phyloP scores from a whole-genome alignment of 2,888 invertebrate genomes.

The Acronicta leporina region DNA sequence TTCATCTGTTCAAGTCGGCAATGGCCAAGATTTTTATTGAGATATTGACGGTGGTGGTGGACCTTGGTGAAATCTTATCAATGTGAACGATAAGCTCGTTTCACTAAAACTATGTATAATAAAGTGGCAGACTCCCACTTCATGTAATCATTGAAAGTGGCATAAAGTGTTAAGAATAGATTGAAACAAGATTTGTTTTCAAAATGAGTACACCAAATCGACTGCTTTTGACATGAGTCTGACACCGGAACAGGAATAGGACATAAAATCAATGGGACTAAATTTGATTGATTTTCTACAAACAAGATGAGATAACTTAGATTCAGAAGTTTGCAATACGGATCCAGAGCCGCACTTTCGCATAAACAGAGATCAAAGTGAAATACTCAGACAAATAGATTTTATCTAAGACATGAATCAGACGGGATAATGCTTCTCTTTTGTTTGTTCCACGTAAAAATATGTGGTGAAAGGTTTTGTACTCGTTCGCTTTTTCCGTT shows the following conservation, averaged over 20 bases:
- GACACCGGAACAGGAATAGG: slow-evolving; percentile 8
- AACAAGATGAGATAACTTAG: slow-evolving; percentile 45
- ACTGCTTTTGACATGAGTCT: neutral
- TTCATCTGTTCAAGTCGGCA: too few relatives aligned
- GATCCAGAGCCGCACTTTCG: slow-evolving; percentile 47
- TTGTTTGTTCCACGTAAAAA: slow-evolving; percentile 63
- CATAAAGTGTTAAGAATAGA: too few relatives aligned
- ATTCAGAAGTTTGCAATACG: slow-evolving; percentile 48
- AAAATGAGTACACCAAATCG: neutral
- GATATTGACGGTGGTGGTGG: too few relatives aligned
- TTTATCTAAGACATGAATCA: slow-evolving; percentile 65
- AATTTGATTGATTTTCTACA: slow-evolving; percentile 41
- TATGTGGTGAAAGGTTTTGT: slow-evolving; percentile 56
- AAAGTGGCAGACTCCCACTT: too few relatives aligned
- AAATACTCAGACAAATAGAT: slow-evolving; percentile 62
- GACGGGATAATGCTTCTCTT: slow-evolving; percentile 58
- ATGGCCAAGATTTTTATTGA: too few relatives aligned
- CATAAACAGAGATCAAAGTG: slow-evolving; percentile 57
- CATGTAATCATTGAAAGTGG: too few relatives aligned
- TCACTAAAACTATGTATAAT: too few relatives aligned
- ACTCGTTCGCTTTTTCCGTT: slow-evolving; percentile 47
- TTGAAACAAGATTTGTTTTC: neutral
- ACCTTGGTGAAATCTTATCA: too few relatives aligned
- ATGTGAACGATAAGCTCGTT: too few relatives aligned
- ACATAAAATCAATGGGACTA: slow-evolving; percentile 32